Conservation (phyloP, 2,888 invertebrate species). For the Oxycera nigricornis region DNA sequence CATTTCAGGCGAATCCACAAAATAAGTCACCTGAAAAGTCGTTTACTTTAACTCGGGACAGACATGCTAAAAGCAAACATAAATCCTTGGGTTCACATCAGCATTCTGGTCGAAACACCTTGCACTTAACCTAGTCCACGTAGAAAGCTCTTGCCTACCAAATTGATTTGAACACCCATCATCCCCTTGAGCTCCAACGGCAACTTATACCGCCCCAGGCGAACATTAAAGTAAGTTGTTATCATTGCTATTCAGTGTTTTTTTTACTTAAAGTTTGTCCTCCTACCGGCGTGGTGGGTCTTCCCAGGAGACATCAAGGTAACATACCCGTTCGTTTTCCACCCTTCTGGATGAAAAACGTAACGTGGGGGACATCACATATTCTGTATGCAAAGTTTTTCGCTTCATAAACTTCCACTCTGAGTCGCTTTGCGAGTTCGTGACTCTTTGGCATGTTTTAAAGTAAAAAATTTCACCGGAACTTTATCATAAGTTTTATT, state of each 20-base stretch:
- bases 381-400: constrained; percentile 34
- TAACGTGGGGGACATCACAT: not conserved
- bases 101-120: not conserved
- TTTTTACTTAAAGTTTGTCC: not conserved
- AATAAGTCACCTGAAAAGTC: no score
- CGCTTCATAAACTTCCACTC: constrained; percentile 1
- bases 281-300: not conserved
- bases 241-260: not conserved
- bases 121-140: constrained; percentile 1
- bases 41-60: no score
- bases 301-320: no score
- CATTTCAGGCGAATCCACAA: no score
- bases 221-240: not conserved
- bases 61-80: not conserved
- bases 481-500: constrained; percentile 39
- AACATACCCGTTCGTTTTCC: not conserved
- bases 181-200: not conserved
- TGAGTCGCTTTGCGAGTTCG: constrained; percentile 11
- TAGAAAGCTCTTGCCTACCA: not conserved
- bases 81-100: not conserved
- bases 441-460: constrained; percentile 33
- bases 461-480: constrained; percentile 27
- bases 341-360: not conserved
- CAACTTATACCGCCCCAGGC: not conserved
- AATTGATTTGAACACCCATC: constrained; percentile 33